Evolutionary conservation across 2,888 invertebrate species (phyloP).

Genomic region (Oeneis ivallda): DNA sequence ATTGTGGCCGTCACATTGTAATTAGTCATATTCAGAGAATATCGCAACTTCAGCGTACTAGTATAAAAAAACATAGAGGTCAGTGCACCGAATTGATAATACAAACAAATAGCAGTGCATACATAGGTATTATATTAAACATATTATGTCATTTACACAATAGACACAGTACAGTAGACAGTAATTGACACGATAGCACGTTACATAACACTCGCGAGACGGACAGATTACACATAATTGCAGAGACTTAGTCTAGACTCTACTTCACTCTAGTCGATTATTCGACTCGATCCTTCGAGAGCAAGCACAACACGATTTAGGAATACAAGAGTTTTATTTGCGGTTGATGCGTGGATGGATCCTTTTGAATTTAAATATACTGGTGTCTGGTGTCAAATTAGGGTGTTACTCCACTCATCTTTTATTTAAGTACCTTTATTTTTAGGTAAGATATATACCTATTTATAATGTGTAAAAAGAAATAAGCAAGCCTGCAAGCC

Average conservation of each 20-base stretch:
- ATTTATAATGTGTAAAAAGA: background rate
- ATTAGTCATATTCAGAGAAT: too few species aligned
- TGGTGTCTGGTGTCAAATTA: background rate
- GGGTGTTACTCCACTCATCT: too few species aligned
- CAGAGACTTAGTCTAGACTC: conserved; percentile 42
- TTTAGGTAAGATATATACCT: too few species aligned
- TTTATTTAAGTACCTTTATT: too few species aligned
- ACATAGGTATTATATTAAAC: too few species aligned
- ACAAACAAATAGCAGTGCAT: conserved; percentile 26
- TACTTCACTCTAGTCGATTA: conserved; percentile 21
- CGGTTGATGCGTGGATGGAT: conserved; percentile 15
- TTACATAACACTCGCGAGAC: conserved; percentile 53
- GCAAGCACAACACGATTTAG: conserved; percentile 66
- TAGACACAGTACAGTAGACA: conserved; percentile 45
- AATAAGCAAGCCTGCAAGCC: too few species aligned
- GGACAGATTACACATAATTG: conserved; percentile 53
- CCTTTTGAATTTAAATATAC: background rate
- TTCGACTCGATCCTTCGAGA: conserved; percentile 41
- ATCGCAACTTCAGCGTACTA: too few species aligned
- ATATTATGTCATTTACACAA: conserved; percentile 39
- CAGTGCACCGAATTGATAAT: background rate
- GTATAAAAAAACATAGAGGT: too few species aligned
- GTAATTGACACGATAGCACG: conserved; percentile 72
- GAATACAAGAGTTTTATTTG: conserved; percentile 51
- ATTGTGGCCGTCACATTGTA: too few species aligned